Conservation (phyloP, 92 coral and sea anemone species). For the Pocillopora grandis region DNA sequence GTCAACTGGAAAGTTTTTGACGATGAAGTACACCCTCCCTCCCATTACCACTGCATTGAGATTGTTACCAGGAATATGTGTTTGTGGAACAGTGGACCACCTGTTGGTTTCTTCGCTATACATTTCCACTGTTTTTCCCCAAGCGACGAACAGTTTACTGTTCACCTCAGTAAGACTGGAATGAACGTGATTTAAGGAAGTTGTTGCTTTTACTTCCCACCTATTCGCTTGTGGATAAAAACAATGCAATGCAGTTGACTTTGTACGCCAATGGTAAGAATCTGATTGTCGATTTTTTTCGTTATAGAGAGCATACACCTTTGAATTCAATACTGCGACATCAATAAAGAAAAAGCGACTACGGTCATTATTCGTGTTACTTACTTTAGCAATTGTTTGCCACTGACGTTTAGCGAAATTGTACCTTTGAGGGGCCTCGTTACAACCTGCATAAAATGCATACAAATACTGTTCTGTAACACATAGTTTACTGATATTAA, state of each 20-base stretch:
- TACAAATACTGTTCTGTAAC: not conserved
- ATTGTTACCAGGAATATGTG: not conserved
- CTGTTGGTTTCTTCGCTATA: not conserved
- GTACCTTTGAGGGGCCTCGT: not conserved
- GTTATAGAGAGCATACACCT: slow-evolving; percentile 19
- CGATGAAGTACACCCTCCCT: not conserved
- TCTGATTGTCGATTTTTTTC: not conserved
- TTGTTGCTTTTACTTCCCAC: not conserved
- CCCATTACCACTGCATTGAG: slow-evolving; percentile 1
- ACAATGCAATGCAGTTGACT: not conserved
- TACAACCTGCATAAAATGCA: not conserved
- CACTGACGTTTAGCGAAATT: not conserved
- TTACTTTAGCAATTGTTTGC: slow-evolving; percentile 4
- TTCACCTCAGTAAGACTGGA: not conserved
- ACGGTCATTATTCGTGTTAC: too few relatives aligned
- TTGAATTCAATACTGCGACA: not conserved
- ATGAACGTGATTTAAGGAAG: not conserved
- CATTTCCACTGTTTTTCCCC: not conserved
- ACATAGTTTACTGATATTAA: not conserved
- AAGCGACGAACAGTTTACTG: not conserved
- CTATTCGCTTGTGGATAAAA: not conserved
- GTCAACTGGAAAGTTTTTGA: slow-evolving; percentile 7
- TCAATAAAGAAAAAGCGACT: too few relatives aligned
- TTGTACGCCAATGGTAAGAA: too few relatives aligned
- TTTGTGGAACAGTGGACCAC: not conserved